phyloP scores from a whole-genome alignment of 2,797 vertebrate genomes.

The Pogonophryne albipinna region DNA sequence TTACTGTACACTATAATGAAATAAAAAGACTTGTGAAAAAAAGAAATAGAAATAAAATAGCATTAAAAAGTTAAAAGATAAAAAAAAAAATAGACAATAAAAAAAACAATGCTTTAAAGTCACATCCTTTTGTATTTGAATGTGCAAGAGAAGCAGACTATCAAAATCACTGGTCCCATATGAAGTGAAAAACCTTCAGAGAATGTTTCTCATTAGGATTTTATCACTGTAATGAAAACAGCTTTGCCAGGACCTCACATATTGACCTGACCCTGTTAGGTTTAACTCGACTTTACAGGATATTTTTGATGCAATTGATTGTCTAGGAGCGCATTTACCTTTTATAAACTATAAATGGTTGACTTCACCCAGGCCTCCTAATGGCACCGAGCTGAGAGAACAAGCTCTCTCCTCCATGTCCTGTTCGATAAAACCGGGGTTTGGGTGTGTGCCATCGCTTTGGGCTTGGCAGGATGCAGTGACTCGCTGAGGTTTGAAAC shows the following conservation, averaged over 20 bases:
- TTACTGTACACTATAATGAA: too few species aligned
- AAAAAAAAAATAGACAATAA: too few species aligned
- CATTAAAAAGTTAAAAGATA: too few species aligned
- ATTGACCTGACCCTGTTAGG: slow-evolving; percentile 51
- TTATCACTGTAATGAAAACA: slow-evolving; percentile 43
- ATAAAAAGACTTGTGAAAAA: too few species aligned
- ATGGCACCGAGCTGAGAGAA: slow-evolving; percentile 88
- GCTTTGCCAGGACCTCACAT: slow-evolving; percentile 56
- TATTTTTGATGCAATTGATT: slow-evolving; percentile 57
- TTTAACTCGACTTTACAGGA: slow-evolving; percentile 48
- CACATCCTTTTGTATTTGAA: too few species aligned
- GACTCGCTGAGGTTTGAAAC: slow-evolving; percentile 84
- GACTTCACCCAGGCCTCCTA: slow-evolving; percentile 83
- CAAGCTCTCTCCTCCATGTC: slow-evolving; percentile 88
- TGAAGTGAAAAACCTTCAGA: slow-evolving; percentile 30
- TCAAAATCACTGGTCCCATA: slow-evolving; percentile 4
- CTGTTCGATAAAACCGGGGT: slow-evolving; percentile 86
- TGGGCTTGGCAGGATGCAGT: slow-evolving; percentile 79
- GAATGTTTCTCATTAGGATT: slow-evolving; percentile 56
- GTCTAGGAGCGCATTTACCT: slow-evolving; percentile 45
- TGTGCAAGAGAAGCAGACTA: too few species aligned
- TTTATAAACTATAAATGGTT: slow-evolving; percentile 80
- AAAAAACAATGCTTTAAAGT: too few species aligned
- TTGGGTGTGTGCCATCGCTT: slow-evolving; percentile 78
- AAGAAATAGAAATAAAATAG: too few species aligned